These are phyloP conservation scores for Andrena flavipes DNA, from an alignment of 2,888 invertebrate genomes.

Conservation along the genomic window DNA sequence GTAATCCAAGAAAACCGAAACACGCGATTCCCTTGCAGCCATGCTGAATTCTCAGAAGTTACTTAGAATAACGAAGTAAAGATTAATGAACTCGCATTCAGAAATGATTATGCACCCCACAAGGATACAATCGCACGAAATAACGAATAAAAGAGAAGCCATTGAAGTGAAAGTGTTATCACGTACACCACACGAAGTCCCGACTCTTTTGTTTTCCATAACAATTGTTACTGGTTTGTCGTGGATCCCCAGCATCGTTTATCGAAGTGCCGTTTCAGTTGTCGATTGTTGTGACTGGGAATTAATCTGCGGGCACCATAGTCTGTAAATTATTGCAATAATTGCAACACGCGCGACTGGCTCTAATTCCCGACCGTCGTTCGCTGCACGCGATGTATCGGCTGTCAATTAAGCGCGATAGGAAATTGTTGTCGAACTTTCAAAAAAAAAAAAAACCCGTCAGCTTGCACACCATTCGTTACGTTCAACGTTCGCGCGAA, in stretches of 20 bases:
- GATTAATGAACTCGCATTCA: background rate
- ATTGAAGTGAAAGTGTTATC: background rate
- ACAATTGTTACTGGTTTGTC: background rate
- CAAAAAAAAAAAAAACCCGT: background rate
- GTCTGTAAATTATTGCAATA: conserved; percentile 55
- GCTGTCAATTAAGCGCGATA: conserved; percentile 69
- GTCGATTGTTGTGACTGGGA: conserved; percentile 29
- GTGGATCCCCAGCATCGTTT: background rate
- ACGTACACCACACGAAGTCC: background rate
- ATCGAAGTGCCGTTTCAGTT: conserved; percentile 30
- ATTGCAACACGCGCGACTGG: conserved; percentile 59
- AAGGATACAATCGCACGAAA: background rate
- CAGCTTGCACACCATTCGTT: conserved; percentile 32
- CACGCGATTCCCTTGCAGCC: too few species aligned
- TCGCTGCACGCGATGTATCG: conserved; percentile 53
- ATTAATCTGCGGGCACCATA: conserved; percentile 45
- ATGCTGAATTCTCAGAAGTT: too few species aligned
- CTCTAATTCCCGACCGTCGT: conserved; percentile 32
- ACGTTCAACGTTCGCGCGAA: background rate
- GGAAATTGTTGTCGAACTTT: conserved; percentile 60
- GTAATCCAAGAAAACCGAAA: too few species aligned
- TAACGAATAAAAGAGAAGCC: background rate
- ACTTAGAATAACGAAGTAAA: too few species aligned
- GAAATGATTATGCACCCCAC: background rate
- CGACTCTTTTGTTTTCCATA: background rate